Conservation (phyloP, 2,888 invertebrate genomes). For the Pachymerium ferrugineum region DNA sequence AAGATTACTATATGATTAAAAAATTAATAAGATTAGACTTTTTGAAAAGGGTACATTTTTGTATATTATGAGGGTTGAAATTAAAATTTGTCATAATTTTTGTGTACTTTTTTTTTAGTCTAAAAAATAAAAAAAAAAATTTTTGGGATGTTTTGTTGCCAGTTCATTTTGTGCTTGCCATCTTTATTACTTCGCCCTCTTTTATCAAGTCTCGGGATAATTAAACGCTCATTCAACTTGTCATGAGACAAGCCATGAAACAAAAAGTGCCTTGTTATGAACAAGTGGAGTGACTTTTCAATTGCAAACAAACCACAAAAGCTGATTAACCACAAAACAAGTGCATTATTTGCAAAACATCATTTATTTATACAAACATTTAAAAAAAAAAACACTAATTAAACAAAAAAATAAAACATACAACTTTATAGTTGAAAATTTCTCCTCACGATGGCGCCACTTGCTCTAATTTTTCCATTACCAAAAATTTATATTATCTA, state of each 20-base stretch:
- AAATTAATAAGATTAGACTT: too few species aligned
- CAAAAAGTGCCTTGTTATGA: background rate
- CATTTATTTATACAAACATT: background rate
- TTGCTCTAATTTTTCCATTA: background rate
- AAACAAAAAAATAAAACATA: background rate
- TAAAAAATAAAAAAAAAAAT: background rate
- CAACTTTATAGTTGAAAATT: background rate
- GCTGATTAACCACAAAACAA: background rate
- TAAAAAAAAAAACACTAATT: background rate
- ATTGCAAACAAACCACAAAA: constrained; percentile 16
- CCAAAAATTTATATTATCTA: too few species aligned
- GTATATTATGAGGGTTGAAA: background rate
- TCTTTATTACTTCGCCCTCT: constrained; percentile 26
- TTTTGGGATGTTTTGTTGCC: background rate
- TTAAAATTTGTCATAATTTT: background rate
- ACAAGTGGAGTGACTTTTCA: constrained; percentile 11
- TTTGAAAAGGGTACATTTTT: too few species aligned
- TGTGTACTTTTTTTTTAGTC: background rate
- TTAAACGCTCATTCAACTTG: constrained; percentile 27
- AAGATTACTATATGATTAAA: too few species aligned
- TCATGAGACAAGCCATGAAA: background rate
- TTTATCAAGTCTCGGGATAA: constrained; percentile 19
- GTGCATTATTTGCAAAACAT: too few species aligned
- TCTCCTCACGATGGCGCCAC: background rate
- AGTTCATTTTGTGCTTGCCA: constrained; percentile 12